A percentile compares a stretch with the other conserved stretches of the same genome.
These are phyloP conservation scores for Diacarnus erythraeanus DNA, from an alignment of 37 sponge, comb jelly and placozoan species.

Conservation along the genomic window DNA sequence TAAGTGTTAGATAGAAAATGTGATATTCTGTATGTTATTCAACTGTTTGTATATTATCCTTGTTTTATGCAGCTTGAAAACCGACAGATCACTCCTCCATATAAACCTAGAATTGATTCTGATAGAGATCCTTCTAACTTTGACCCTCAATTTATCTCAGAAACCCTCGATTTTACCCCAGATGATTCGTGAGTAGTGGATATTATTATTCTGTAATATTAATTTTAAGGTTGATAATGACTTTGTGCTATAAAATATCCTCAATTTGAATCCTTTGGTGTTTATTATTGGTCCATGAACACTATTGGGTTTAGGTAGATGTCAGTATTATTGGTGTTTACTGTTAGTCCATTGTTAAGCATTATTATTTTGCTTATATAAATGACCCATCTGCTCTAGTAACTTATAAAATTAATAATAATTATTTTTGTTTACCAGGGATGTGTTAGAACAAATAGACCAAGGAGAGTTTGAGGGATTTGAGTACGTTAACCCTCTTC, in stretches of 20 bases:
- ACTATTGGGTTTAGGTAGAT: too few relatives aligned
- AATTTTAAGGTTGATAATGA: background rate
- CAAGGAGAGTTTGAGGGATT: conserved; percentile 98
- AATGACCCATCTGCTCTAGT: too few relatives aligned
- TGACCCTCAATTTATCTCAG: conserved; percentile 90
- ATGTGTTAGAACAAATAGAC: conserved; percentile 74
- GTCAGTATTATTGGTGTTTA: too few relatives aligned
- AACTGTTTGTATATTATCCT: background rate
- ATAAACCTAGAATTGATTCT: conserved; percentile 81
- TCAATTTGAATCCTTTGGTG: too few relatives aligned
- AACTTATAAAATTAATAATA: too few relatives aligned
- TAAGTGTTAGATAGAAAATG: conserved; percentile 32
- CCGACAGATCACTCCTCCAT: conserved; percentile 92
- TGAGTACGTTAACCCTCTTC: conserved; percentile 95
- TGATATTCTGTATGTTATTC: background rate
- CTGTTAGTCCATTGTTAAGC: too few relatives aligned
- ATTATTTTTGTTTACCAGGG: conserved; percentile 20
- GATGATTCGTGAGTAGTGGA: conserved; percentile 76
- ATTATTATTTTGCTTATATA: too few relatives aligned
- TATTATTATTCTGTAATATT: too few relatives aligned
- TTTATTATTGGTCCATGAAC: too few relatives aligned
- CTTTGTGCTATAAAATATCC: too few relatives aligned
- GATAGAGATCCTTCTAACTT: conserved; percentile 91
- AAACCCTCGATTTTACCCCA: conserved; percentile 89
- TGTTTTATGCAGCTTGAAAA: conserved; percentile 50